Evolutionary conservation across 2,797 vertebrate genomes (phyloP), one percentile per base, ranked within the genome.

Genomic region (Babyrousa celebensis): DNA sequence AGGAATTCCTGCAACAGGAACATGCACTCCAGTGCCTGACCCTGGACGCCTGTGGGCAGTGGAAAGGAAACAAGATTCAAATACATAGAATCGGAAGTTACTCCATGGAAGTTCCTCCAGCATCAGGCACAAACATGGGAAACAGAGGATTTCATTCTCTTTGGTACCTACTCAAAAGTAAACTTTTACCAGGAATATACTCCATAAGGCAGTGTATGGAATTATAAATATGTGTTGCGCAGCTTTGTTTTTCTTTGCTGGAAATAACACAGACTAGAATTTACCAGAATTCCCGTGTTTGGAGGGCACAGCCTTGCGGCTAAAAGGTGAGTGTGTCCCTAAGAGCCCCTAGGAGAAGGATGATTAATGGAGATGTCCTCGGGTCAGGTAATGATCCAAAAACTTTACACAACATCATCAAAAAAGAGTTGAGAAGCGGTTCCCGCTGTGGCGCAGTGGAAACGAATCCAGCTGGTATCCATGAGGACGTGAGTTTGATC

Each of bases 41-140:
- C 10, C 60, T 12, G 40, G 32, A 52, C 2, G 1, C 32, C 1
- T 2, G 0, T 16, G n/a, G 14, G 10, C n/a, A 15, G 25, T 23
- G 84, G 11, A 36, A 11, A 18, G 84, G 40, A 89, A 63, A 63
- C 17, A n/a, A 29, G 29, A 5, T 68, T n/a, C 15, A 23, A 32
- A 70, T 21, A 32, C 5, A 23, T 1, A 16, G 77, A 54, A n/a
- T 91, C 65, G 60, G 67, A 80, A 93, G 4, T 18, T n/a, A 32
- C 12, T 5, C 32, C 25, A 21, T 6, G n/a, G 79, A 36, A 40
- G 68, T 75, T 89, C 67, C n/a, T 85, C 40, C 43, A 65, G 32
- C 23, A 8, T 36, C 52, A 15, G 56, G 16, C 12, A 15, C 16
- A 60, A 75, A n/a, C 32, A 21, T 12, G 40, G 2, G 40, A 58